Percentiles rank a stretch among this genome's conserved stretches.
Evolutionary conservation across 2,888 invertebrate species (phyloP).

Genomic region (Mythimna pallens): DNA sequence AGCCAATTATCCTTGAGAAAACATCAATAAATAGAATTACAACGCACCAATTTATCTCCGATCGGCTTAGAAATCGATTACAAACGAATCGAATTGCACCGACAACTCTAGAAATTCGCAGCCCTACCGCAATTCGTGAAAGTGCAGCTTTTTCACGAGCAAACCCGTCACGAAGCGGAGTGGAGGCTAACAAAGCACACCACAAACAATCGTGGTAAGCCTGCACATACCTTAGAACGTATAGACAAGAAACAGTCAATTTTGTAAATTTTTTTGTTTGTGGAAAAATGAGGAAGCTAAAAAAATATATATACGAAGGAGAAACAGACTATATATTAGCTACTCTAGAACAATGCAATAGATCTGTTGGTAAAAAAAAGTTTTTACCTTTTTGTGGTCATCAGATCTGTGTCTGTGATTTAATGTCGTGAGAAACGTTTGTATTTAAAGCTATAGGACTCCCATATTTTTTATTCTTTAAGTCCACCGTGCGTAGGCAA

Average conservation of each 20-base stretch:
- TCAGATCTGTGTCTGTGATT: no score
- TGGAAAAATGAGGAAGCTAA: no score
- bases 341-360: no score
- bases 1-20: neutral
- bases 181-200: conserved; percentile 74
- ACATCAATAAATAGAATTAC: neutral
- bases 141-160: conserved; percentile 81
- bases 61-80: conserved; percentile 16
- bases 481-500: no score
- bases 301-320: no score
- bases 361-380: no score
- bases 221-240: conserved; percentile 34
- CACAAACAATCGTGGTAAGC: conserved; percentile 74
- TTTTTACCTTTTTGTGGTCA: no score
- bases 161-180: conserved; percentile 67
- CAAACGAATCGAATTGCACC: neutral
- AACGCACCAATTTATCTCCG: neutral
- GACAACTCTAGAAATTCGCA: conserved; percentile 31
- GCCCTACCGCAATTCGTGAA: conserved; percentile 77
- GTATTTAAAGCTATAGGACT: no score
- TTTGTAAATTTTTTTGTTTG: no score
- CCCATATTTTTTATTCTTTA: no score
- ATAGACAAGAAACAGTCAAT: conserved; percentile 16
- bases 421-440: no score
- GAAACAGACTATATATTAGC: no score